A percentile compares a stretch with the other conserved stretches of the same genome.
Conservation (phyloP, 2,888 invertebrate species). For the Serripes groenlandicus region DNA sequence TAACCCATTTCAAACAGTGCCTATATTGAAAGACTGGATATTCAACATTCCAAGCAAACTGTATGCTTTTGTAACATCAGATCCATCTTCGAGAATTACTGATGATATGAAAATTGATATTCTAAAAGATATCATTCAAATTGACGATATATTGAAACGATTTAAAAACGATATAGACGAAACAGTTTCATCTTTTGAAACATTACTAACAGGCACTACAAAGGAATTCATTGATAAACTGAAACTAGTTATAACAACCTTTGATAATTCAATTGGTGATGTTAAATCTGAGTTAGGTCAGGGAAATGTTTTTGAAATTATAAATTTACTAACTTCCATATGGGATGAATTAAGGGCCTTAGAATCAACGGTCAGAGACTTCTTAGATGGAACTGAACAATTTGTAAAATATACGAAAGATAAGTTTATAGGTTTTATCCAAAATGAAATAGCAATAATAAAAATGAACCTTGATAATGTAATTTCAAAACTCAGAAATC, state of each 20-base stretch:
- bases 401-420: not conserved
- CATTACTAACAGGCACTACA: not conserved
- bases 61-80: conserved; percentile 52
- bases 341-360: conserved; percentile 14
- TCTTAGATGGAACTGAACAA: conserved; percentile 15
- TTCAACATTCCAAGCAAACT: conserved; percentile 8
- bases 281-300: not conserved
- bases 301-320: not conserved
- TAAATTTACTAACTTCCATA: conserved; percentile 5
- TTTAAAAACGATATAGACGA: not conserved
- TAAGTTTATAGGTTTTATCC: not conserved
- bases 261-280: not conserved
- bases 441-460: conserved; percentile 11
- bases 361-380: not conserved
- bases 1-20: conserved; percentile 44
- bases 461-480: not conserved
- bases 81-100: conserved; percentile 13
- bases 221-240: not conserved
- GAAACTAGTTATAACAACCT: not conserved
- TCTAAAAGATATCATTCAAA: conserved; percentile 24
- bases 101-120: conserved; percentile 25
- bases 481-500: conserved; percentile 15
- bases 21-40: conserved; percentile 47
- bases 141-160: not conserved
- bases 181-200: not conserved